phyloP scores from a whole-genome alignment of 2,113 vertebrate species.

The Equus quagga region DNA sequence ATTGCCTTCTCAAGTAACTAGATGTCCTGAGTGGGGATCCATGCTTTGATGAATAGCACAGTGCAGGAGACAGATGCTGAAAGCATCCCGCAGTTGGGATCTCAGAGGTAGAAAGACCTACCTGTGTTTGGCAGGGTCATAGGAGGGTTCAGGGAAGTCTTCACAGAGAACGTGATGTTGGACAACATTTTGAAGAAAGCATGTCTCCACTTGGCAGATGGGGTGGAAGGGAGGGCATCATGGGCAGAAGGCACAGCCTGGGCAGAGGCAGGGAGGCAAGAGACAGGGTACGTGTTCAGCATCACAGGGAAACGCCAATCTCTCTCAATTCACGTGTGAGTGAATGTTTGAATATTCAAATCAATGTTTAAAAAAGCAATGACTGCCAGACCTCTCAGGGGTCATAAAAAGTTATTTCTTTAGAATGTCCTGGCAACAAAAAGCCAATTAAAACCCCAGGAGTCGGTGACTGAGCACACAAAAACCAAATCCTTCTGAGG shows the following conservation, averaged over 20 bases:
- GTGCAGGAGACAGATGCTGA: rapidly evolving
- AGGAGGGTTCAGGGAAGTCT: not conserved
- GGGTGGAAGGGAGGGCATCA: too few relatives aligned
- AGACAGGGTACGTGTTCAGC: rapidly evolving
- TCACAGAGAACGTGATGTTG: not conserved
- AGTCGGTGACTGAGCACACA: not conserved
- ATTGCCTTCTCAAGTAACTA: not conserved
- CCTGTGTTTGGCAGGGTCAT: too few relatives aligned
- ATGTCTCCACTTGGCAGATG: not conserved
- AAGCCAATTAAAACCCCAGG: slow-evolving; percentile 79
- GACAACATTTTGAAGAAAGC: not conserved
- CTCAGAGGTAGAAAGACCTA: not conserved
- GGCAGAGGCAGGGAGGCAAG: not conserved
- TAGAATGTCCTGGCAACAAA: slow-evolving; percentile 76
- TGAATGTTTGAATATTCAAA: not conserved
- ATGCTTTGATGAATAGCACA: not conserved
- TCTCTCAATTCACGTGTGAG: not conserved
- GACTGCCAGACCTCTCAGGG: slow-evolving; percentile 38
- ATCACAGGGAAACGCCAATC: not conserved
- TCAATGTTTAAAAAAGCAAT: not conserved
- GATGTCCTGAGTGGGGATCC: not conserved
- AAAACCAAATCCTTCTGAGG: slow-evolving; percentile 17
- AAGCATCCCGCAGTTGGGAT: not conserved
- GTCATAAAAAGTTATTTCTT: slow-evolving; percentile 76
- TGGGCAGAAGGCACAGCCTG: rapidly evolving